A percentile compares a stretch with the other conserved stretches of the same genome.
These are phyloP conservation scores for Eulemur macaco DNA, from an alignment of 2,113 vertebrate species.

Conservation along the genomic window DNA sequence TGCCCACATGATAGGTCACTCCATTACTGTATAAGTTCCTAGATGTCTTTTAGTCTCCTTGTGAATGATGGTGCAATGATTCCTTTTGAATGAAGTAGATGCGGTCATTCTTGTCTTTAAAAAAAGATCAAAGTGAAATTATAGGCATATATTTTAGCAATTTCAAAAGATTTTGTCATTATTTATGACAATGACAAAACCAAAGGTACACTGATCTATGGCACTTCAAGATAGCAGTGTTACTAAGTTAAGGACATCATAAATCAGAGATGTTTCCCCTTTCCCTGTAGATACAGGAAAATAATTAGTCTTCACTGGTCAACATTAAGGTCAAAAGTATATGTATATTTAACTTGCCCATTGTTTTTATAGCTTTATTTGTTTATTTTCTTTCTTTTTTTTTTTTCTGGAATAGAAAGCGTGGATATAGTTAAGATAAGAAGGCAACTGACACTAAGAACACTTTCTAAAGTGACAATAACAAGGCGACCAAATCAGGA, in stretches of 20 bases:
- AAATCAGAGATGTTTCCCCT: conserved; percentile 43
- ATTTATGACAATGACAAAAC: conserved; percentile 35
- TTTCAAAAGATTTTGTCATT: conserved; percentile 55
- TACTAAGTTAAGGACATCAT: not conserved
- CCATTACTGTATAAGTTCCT: not conserved
- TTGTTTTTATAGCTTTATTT: conserved; percentile 48
- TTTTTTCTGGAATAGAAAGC: not conserved
- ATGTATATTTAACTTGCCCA: conserved; percentile 33
- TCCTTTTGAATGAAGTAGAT: not conserved
- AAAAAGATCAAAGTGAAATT: conserved; percentile 46
- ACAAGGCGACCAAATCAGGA: not conserved
- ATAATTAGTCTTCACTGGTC: conserved; percentile 37
- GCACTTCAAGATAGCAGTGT: not conserved
- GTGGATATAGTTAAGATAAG: not conserved
- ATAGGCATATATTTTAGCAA: not conserved
- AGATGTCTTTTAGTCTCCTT: conserved; percentile 32
- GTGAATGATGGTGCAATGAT: not conserved
- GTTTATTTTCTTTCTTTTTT: not conserved
- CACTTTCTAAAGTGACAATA: conserved; percentile 24
- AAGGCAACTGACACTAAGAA: not conserved
- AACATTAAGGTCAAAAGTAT: conserved; percentile 53
- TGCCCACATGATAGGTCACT: not conserved
- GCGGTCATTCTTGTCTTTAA: conserved; percentile 25
- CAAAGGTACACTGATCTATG: not conserved
- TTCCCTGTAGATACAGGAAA: conserved; percentile 7